Percentiles rank a stretch among this genome's conserved stretches.
Conservation (phyloP, 1,140 invertebrate species). For the Oreohelix idahoensis region DNA sequence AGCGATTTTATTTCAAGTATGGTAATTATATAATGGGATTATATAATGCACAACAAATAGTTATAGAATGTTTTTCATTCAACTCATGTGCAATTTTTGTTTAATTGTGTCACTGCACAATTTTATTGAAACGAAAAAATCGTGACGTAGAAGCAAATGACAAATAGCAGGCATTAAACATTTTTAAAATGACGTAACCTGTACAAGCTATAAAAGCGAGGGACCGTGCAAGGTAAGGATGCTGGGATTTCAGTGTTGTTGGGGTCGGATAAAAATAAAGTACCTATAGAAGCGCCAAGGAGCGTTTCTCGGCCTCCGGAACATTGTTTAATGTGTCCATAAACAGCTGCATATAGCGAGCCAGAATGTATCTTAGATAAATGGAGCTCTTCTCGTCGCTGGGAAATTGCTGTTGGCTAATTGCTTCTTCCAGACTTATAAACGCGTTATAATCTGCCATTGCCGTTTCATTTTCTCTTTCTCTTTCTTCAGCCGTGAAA, state of each 20-base stretch:
- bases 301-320: background rate
- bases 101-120: no score
- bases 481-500: background rate
- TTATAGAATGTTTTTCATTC: no score
- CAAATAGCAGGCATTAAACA: no score
- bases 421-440: background rate
- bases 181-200: no score
- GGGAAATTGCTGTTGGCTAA: background rate
- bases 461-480: background rate
- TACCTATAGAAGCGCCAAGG: background rate
- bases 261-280: background rate
- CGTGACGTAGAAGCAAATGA: no score
- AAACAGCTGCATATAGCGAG: background rate
- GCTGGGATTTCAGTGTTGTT: background rate
- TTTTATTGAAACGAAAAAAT: no score
- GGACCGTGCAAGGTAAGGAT: background rate
- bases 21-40: no score
- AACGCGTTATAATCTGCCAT: background rate
- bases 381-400: background rate
- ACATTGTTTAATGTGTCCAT: background rate
- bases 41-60: no score
- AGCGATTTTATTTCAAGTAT: no score
- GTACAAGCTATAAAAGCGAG: no score
- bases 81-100: no score
- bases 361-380: background rate